Evolutionary conservation across 2,888 invertebrate species (phyloP), one percentile per base, ranked within the genome.

Genomic region (Nematopogon swammerdamellus): DNA sequence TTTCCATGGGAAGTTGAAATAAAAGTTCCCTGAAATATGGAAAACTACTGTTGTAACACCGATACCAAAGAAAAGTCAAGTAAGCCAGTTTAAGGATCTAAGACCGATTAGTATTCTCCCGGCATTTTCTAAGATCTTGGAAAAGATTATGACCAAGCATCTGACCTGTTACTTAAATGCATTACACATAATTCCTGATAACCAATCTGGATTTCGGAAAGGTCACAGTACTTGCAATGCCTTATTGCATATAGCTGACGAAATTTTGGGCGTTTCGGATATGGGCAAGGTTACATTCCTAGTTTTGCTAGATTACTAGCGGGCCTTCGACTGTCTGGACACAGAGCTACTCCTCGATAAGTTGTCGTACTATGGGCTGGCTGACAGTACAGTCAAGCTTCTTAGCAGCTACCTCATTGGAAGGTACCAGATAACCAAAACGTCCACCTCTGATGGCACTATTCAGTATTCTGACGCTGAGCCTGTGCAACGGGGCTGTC

Each of bases 171-270:
- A 46, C 29, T 11, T 46, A 14, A 19, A 19, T 11, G 19, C 18
- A 3, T n/a, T 10, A 8, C 18, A 45, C 19, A 19, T 45, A n/a
- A n/a, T n/a, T n/a, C n/a, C n/a, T n/a, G n/a, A n/a, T n/a, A n/a
- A n/a, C n/a, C n/a, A n/a, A n/a, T n/a, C n/a, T n/a, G n/a, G n/a
- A n/a, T n/a, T n/a, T n/a, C n/a, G n/a, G n/a, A n/a, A n/a, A n/a
- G n/a, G n/a, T n/a, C n/a, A n/a, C n/a, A n/a, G n/a, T n/a, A n/a
- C n/a, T n/a, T n/a, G 50, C 20, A 50, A 53, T 17, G 53, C 56
- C 14, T 20, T 56, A 6, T 18, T 53, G 1, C 51, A 52, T 18
- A 53, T 55, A 1, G 52, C 54, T 19, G 55, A 56, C 36, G 53
- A 55, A 42, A 18, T 55, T 0, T 46, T 46, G 1, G 49, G 45